phyloP scores from a whole-genome alignment of 2,888 invertebrate genomes.

The Zygaena filipendulae region DNA sequence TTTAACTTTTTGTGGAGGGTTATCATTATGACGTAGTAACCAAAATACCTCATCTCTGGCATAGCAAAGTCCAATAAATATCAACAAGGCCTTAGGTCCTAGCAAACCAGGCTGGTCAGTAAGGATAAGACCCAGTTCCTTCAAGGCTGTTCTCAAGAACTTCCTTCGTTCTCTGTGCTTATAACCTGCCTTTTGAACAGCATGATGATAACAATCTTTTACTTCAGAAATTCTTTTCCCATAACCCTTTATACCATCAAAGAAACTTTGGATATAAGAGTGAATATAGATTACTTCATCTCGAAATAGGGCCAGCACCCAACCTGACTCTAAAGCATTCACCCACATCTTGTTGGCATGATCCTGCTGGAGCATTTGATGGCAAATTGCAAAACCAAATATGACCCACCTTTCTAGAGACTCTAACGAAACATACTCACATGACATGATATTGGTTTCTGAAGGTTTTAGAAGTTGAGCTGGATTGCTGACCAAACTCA shows the following conservation, averaged over 20 bases:
- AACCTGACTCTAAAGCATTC: conserved; percentile 90
- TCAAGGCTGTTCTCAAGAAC: conserved; percentile 93
- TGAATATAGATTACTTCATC: conserved; percentile 98
- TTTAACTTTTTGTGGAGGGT: conserved; percentile 92
- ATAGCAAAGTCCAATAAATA: conserved; percentile 96
- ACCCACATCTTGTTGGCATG: conserved; percentile 91
- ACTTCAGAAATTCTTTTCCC: conserved; percentile 94
- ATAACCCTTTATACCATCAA: conserved; percentile 96
- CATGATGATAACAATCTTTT: conserved; percentile 92
- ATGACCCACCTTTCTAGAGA: conserved; percentile 97
- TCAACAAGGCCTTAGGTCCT: conserved; percentile 96
- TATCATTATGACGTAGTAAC: conserved; percentile 95
- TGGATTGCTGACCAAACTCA: conserved; percentile 95
- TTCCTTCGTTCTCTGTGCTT: conserved; percentile 96
- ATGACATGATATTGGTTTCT: conserved; percentile 95
- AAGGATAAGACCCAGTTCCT: conserved; percentile 93
- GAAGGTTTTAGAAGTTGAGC: conserved; percentile 94
- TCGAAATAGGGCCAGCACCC: conserved; percentile 94
- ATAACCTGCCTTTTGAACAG: conserved; percentile 90
- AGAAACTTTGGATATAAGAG: conserved; percentile 90
- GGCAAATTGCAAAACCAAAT: conserved; percentile 92
- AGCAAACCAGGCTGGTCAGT: conserved; percentile 98
- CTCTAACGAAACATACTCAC: conserved; percentile 96
- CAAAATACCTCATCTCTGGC: conserved; percentile 97
- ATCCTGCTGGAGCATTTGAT: conserved; percentile 86